Base-by-base conservation (phyloP, 2,888 invertebrate species). In the Tortricodes alternella region DNA sequence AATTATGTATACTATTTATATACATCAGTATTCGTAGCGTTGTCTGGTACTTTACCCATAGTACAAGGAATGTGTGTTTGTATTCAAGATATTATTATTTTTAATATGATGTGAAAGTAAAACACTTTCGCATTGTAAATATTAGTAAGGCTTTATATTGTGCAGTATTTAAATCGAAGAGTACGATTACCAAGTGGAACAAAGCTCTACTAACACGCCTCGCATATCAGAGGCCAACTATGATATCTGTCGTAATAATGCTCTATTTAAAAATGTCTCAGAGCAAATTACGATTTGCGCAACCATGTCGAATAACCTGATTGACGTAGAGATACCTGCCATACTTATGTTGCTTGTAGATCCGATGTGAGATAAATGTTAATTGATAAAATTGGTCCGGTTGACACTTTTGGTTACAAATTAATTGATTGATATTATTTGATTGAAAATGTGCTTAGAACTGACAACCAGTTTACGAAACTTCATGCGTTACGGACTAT, bases 241-340 rank as follows among this genome's bases (percentile, higher is more conserved):
- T 64, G 68, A 70, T 69, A 48, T 58, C 67, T 82, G 82, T 76
- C 60, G 80, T 68, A 83, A 84, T 70, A 71, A 24, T 69, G 76
- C 67, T 80, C 75, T 66, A 72, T 70, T 74, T 73, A 71, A 73
- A 73, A 74, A 70, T 74, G 76, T 76, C 74, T 70, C 72, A 62
- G 50, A 65, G 61, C 70, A 68, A 68, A 67, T 52, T 56, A 52
- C 50, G 53, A 63, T 65, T 81, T 82, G 73, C 74, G 73, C 70
- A 79, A 80, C 57, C 50, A 24, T 58, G 39, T 53, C 53, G 52
- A 60, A 29, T 49, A 16, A 55, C 58, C 41, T 49, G 63, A 68
- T 69, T 57, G 53, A 55, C 49, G 55, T 59, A 58, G 59, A n/a
- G n/a, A 58, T 62, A 61, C 62, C 59, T 57, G 53, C 55, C 52